These are phyloP conservation scores for Ceramica pisi DNA, from an alignment of 2,888 invertebrate species.

Conservation along the genomic window DNA sequence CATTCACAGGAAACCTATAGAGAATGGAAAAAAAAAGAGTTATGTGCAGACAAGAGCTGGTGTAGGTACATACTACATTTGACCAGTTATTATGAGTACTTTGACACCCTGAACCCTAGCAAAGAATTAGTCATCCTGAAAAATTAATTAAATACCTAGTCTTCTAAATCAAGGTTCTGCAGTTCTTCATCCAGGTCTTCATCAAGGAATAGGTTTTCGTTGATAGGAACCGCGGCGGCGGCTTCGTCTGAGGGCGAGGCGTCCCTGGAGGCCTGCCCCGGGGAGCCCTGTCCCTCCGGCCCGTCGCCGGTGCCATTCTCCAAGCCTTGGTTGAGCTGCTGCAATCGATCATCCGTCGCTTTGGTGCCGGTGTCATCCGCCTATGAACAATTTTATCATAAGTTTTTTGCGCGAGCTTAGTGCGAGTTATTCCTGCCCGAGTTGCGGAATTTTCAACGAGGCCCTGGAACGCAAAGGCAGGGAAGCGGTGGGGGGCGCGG, in stretches of 20 bases:
- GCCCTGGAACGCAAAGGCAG: no score
- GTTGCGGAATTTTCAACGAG: no score
- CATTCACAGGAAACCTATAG: no score
- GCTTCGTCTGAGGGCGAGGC: conserved; percentile 50
- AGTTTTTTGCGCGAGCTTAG: no score
- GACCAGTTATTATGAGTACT: background rate
- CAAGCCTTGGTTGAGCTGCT: conserved; percentile 82
- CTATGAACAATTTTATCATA: conserved; percentile 72
- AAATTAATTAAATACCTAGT: conserved; percentile 73
- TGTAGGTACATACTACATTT: no score
- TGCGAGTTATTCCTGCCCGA: no score
- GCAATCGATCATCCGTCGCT: conserved; percentile 92
- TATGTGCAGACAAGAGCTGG: no score
- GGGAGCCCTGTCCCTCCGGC: conserved; percentile 50
- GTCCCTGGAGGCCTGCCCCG: conserved; percentile 69
- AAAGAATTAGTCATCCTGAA: conserved; percentile 16
- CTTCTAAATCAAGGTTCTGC: conserved; percentile 94
- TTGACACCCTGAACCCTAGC: background rate
- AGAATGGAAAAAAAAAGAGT: no score
- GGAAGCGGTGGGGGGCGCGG: no score
- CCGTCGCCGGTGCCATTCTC: conserved; percentile 71
- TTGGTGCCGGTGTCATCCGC: conserved; percentile 94
- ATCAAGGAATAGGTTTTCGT: conserved; percentile 97
- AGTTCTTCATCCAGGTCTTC: conserved; percentile 96
- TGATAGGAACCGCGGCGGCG: conserved; percentile 94